Evolutionary conservation across 2,888 invertebrate genomes (phyloP), one percentile per base, ranked within the genome.

Genomic region (Sabatieria punctata): DNA sequence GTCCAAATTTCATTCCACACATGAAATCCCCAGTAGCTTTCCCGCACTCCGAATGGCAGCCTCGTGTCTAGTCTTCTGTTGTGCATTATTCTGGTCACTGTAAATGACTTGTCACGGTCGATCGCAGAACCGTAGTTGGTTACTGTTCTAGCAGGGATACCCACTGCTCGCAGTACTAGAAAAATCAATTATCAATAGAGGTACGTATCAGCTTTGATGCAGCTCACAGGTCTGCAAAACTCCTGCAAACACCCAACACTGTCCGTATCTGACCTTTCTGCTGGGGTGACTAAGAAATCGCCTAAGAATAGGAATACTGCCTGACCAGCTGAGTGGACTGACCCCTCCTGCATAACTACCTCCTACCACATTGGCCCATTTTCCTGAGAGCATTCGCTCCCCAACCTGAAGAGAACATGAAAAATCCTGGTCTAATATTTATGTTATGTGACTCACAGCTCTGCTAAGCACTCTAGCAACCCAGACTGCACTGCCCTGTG

Each of bases 1-100:
- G 80, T 80, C 80, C 80, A 82, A 23, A 78, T 78, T 57, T 82
- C 82, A 60, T 80, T 82, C 80, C 81, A 81, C 2, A 78, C 78
- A 60, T 82, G 80, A 72, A 80, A 82, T 68, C 79, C 80, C 38
- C 38, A 38, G 6, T 18, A n/a, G n/a, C n/a, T n/a, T n/a, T n/a
- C n/a, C n/a, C n/a, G n/a, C n/a, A n/a, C n/a, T n/a, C n/a, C 30
- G 30, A 11, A 15, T n/a, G n/a, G n/a, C n/a, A n/a, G n/a, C n/a
- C n/a, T n/a, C n/a, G n/a, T n/a, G n/a, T n/a, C n/a, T n/a, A n/a
- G 8, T 15, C 8, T 30, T 30, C 30, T 8, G 15, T 8, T 11
- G 15, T 11, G 15, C 8, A 11, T 11, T 11, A 30, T 30, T n/a
- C n/a, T n/a, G 15, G 8, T 30, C 8, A 30, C 30, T 8, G 30